These are phyloP conservation scores for Drosophila mojavensis DNA, from an alignment of 1,140 invertebrate species.

Conservation along the genomic window DNA sequence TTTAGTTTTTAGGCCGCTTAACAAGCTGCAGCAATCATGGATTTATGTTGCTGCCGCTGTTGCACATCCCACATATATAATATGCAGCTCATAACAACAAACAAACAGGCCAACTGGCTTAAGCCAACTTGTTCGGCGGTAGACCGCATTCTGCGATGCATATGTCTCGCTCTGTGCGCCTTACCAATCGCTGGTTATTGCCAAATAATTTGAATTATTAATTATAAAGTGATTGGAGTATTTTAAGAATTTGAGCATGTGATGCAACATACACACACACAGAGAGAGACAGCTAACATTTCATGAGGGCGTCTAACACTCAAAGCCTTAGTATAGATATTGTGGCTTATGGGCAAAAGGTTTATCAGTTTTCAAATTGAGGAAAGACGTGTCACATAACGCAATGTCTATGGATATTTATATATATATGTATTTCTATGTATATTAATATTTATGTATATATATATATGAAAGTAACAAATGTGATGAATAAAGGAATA, in stretches of 20 bases:
- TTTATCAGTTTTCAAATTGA: neutral
- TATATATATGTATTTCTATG: too few species aligned
- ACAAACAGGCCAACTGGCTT: constrained; percentile 49
- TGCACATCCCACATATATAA: constrained; percentile 81
- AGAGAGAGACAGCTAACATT: neutral
- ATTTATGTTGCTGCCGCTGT: constrained; percentile 28
- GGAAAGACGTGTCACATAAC: neutral
- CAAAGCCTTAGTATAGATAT: too few species aligned
- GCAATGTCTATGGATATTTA: too few species aligned
- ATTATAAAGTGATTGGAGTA: constrained; percentile 68
- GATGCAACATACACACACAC: constrained; percentile 6
- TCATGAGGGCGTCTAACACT: neutral
- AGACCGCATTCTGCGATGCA: constrained; percentile 70
- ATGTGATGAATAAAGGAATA: too few species aligned
- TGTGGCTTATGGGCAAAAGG: neutral
- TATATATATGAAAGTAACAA: too few species aligned
- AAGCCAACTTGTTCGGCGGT: constrained; percentile 44
- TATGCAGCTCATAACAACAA: constrained; percentile 55
- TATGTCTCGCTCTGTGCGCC: constrained; percentile 16
- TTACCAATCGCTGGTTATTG: constrained; percentile 50
- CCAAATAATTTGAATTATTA: constrained; percentile 79
- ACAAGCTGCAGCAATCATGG: constrained; percentile 68
- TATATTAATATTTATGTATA: too few species aligned
- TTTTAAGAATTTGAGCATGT: constrained; percentile 30
- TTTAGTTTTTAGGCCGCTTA: constrained; percentile 30